phyloP scores from a whole-genome alignment of 2,888 invertebrate genomes.

The Pseudanteris insignis region DNA sequence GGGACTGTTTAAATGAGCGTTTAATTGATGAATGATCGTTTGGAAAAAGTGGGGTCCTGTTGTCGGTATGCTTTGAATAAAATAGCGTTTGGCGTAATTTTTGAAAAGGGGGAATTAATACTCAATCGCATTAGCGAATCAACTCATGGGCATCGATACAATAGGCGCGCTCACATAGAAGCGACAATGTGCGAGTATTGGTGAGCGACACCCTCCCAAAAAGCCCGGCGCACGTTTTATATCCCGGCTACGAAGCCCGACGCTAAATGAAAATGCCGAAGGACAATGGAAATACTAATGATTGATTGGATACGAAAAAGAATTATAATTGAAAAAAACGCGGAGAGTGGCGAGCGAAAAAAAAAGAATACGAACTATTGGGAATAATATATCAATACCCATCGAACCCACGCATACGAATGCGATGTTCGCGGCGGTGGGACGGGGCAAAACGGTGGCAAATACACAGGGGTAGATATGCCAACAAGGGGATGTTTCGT shows the following conservation, averaged over 20 bases:
- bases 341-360: conserved; percentile 58
- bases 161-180: conserved; percentile 45
- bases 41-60: conserved; percentile 24
- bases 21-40: conserved; percentile 12
- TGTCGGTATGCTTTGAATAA: conserved; percentile 37
- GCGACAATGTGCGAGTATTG: conserved; percentile 50
- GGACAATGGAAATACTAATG: conserved; percentile 67
- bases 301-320: conserved; percentile 67
- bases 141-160: conserved; percentile 48
- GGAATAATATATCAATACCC: conserved; percentile 67
- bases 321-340: conserved; percentile 67
- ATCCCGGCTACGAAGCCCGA: conserved; percentile 54
- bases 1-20: conserved; percentile 5
- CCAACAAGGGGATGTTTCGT: too few relatives aligned
- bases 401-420: conserved; percentile 67
- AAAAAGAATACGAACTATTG: conserved; percentile 63
- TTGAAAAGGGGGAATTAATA: conserved; percentile 60
- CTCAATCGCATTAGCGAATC: conserved; percentile 65
- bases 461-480: conserved; percentile 48
- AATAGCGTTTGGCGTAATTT: conserved; percentile 33
- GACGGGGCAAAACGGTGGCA: conserved; percentile 37
- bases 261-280: conserved; percentile 67
- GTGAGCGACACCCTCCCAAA: conserved; percentile 46
- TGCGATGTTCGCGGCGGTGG: conserved; percentile 50
- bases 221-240: conserved; percentile 46